Percentiles rank a stretch among this genome's conserved stretches.
Conservation (phyloP, 2,113 vertebrate species). For the Aix galericulata region DNA sequence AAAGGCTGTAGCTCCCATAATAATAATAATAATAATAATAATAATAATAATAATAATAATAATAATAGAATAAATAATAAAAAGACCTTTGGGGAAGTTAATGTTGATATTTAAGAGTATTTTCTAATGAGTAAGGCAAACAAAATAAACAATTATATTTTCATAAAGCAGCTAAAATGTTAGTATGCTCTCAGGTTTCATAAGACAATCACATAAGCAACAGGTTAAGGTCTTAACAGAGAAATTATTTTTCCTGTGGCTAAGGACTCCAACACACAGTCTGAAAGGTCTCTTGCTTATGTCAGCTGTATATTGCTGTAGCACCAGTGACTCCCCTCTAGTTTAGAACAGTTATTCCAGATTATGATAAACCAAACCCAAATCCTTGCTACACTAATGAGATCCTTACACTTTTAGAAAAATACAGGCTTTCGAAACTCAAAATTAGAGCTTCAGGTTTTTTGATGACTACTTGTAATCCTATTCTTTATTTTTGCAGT, state of each 20-base stretch:
- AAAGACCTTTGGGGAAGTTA: not conserved
- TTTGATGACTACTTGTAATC: not conserved
- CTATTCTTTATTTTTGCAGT: not conserved
- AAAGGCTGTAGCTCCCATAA: not conserved
- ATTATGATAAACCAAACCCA: not conserved
- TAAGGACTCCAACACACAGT: not conserved
- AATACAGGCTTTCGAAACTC: not conserved
- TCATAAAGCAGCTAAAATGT: not conserved
- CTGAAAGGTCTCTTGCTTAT: not conserved
- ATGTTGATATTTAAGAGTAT: not conserved
- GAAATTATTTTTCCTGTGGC: conserved; percentile 1
- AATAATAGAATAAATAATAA: not conserved
- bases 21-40: too few species aligned
- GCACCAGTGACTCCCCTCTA: not conserved
- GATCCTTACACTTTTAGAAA: not conserved
- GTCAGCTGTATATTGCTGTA: not conserved
- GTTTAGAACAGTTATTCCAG: not conserved
- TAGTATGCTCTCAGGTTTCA: not conserved
- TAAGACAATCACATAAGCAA: not conserved
- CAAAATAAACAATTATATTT: not conserved
- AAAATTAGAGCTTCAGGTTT: not conserved
- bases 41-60: not conserved
- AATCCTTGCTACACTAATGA: not conserved
- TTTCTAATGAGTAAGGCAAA: not conserved
- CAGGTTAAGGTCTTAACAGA: not conserved